A percentile compares a stretch with the other conserved stretches of the same genome.
Conservation (phyloP, 2,113 vertebrate genomes). For the Equus quagga region DNA sequence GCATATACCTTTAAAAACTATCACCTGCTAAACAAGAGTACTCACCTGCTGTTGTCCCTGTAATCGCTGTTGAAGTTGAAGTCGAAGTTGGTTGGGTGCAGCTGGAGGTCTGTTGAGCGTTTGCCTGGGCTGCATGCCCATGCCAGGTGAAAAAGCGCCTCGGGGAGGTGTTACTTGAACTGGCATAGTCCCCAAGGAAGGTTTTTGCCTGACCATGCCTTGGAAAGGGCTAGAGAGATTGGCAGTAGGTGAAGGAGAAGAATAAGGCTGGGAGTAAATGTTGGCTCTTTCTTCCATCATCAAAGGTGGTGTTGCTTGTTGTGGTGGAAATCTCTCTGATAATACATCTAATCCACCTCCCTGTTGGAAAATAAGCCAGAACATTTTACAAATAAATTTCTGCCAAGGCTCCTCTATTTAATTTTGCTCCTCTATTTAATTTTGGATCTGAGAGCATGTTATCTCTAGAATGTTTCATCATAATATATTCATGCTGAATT, state of each 20-base stretch:
- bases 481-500: conserved; percentile 38
- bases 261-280: conserved; percentile 92
- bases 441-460: background rate
- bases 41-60: conserved; percentile 96
- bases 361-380: conserved; percentile 83
- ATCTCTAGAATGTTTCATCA: conserved; percentile 17
- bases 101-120: conserved; percentile 88
- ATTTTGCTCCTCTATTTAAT: conserved; percentile 11
- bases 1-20: background rate
- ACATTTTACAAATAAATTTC: conserved; percentile 46
- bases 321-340: conserved; percentile 89
- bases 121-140: conserved; percentile 89
- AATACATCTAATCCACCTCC: conserved; percentile 93
- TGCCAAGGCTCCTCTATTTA: background rate
- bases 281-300: conserved; percentile 92
- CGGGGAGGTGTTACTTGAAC: conserved; percentile 87
- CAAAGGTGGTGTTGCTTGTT: conserved; percentile 86
- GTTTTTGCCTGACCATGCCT: conserved; percentile 90
- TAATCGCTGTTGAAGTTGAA: conserved; percentile 95
- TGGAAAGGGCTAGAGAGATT: conserved; percentile 87
- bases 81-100: conserved; percentile 90
- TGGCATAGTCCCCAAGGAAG: conserved; percentile 87
- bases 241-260: conserved; percentile 86
- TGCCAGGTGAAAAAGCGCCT: conserved; percentile 88
- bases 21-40: background rate